Evolutionary conservation across 1,140 invertebrate species (phyloP).

Genomic region (Acromyrmex echinatior): DNA sequence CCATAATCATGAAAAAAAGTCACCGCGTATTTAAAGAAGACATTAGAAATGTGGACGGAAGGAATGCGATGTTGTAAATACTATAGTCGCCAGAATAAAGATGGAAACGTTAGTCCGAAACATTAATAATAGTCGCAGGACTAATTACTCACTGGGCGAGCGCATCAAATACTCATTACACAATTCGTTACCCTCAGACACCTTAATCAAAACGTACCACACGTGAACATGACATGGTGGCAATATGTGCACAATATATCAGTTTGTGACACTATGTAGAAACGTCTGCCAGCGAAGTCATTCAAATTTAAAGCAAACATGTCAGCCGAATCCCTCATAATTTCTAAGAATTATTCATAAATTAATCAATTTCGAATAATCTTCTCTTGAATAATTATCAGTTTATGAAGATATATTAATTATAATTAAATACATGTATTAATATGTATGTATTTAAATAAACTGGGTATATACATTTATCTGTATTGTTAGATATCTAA

Average conservation of each 20-base stretch:
- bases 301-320: conserved; percentile 38
- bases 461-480: not conserved
- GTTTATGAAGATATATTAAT: not conserved
- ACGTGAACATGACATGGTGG: conserved; percentile 51
- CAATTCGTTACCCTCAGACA: conserved; percentile 79
- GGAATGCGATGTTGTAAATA: conserved; percentile 42
- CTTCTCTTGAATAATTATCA: not conserved
- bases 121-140: conserved; percentile 70
- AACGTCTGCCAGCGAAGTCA: conserved; percentile 20
- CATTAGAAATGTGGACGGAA: conserved; percentile 24
- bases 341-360: conserved; percentile 10
- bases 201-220: conserved; percentile 75
- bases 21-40: not conserved
- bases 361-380: not conserved
- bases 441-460: conserved; percentile 9
- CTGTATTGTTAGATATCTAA: no score
- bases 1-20: not conserved
- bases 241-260: conserved; percentile 51
- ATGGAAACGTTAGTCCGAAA: conserved; percentile 71
- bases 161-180: conserved; percentile 79
- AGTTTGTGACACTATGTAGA: conserved; percentile 38
- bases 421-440: not conserved
- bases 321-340: conserved; percentile 30
- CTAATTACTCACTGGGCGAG: conserved; percentile 76
- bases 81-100: conserved; percentile 45